Conservation (phyloP, 2,888 invertebrate genomes). For the Dermolepida albohirtum region DNA sequence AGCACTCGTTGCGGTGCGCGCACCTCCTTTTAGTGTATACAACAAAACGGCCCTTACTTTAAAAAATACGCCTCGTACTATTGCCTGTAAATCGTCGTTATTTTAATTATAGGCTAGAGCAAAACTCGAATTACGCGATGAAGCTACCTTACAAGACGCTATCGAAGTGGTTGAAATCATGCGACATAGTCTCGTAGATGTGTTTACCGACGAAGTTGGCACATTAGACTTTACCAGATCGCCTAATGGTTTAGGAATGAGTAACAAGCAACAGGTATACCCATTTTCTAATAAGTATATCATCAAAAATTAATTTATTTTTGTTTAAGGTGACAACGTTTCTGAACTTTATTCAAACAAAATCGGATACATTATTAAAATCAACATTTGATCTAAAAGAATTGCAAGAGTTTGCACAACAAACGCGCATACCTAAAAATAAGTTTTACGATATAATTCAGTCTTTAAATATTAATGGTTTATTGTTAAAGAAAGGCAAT, state of each 20-base stretch:
- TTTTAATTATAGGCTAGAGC: conserved; percentile 79
- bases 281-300: background rate
- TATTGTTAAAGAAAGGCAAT: conserved; percentile 81
- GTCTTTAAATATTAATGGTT: conserved; percentile 86
- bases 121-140: conserved; percentile 84
- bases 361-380: conserved; percentile 68
- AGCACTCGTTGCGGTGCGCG: too few species aligned
- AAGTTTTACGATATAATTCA: conserved; percentile 79
- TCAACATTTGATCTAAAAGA: conserved; percentile 82
- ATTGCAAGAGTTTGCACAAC: conserved; percentile 78
- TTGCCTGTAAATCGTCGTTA: too few species aligned
- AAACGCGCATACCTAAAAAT: conserved; percentile 72
- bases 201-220: conserved; percentile 79
- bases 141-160: conserved; percentile 84
- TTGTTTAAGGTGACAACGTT: conserved; percentile 76
- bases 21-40: too few species aligned
- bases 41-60: too few species aligned
- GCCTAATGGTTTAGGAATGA: conserved; percentile 80
- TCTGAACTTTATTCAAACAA: conserved; percentile 74
- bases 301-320: conserved; percentile 27
- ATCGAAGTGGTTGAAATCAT: conserved; percentile 87
- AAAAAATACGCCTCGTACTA: too few species aligned
- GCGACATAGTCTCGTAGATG: conserved; percentile 82
- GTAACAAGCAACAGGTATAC: conserved; percentile 71
- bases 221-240: conserved; percentile 74